Percentiles rank a stretch among this genome's conserved stretches.
These are phyloP conservation scores for Lemur catta DNA, from an alignment of 2,797 vertebrate species.

Conservation along the genomic window DNA sequence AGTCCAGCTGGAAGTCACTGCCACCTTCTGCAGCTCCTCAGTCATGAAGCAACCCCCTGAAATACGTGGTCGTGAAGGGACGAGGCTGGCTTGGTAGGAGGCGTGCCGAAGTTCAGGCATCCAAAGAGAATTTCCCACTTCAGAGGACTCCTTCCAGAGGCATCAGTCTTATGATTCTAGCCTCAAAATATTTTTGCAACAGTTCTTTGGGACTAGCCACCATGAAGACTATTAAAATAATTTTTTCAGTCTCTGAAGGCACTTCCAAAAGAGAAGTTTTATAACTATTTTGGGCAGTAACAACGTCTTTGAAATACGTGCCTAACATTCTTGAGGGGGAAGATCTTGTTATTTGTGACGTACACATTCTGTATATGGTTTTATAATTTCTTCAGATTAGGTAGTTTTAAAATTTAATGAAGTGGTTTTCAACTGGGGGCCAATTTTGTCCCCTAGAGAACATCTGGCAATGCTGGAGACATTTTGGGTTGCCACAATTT, in stretches of 20 bases:
- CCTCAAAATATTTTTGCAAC: not conserved
- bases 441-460: not conserved
- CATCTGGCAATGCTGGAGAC: not conserved
- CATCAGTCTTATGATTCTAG: not conserved
- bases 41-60: fast-evolving
- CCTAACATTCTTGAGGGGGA: not conserved
- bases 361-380: not conserved
- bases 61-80: fast-evolving
- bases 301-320: not conserved
- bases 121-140: not conserved
- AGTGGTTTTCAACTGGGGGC: not conserved
- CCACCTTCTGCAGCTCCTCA: no score
- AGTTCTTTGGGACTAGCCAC: not conserved
- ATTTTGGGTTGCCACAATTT: not conserved
- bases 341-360: not conserved
- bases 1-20: not conserved
- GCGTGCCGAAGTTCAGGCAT: fast-evolving
- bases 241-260: not conserved
- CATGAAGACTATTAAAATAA: not conserved
- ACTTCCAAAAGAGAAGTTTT: not conserved
- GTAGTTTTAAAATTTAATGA: not conserved
- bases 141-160: not conserved
- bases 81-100: not conserved
- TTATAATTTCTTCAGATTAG: not conserved
- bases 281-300: not conserved